Conservation (phyloP, 1,140 invertebrate species). For the Pseudomyrmex flavicornis region DNA sequence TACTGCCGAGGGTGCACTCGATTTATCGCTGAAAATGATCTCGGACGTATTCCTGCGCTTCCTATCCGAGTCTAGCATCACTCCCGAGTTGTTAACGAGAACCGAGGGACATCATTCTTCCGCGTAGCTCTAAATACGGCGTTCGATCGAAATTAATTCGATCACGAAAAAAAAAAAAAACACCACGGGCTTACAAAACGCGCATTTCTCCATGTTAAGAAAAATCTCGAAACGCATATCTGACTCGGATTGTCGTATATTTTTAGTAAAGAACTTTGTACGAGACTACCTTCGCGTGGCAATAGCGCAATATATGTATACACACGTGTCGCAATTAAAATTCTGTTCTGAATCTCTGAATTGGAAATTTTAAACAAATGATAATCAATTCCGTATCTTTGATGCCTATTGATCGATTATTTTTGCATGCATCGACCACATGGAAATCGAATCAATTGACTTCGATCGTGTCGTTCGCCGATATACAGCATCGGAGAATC, state of each 20-base stretch:
- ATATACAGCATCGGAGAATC: not conserved
- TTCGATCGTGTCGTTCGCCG: not conserved
- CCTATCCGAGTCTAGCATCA: constrained; percentile 55
- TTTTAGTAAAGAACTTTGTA: not conserved
- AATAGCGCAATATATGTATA: not conserved
- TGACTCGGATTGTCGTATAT: not conserved
- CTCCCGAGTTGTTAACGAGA: constrained; percentile 54
- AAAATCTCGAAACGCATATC: not conserved
- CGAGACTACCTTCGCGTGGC: not conserved
- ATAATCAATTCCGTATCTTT: not conserved
- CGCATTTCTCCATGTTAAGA: not conserved
- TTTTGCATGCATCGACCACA: not conserved
- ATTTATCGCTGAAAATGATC: constrained; percentile 67
- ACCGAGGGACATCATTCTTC: constrained; percentile 61
- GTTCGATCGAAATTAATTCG: constrained; percentile 60
- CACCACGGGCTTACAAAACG: not conserved
- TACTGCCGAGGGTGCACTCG: constrained; percentile 58
- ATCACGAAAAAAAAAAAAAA: not conserved
- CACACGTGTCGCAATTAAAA: not conserved
- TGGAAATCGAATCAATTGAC: constrained; percentile 38
- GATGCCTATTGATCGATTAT: not conserved
- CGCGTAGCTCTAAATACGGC: constrained; percentile 18
- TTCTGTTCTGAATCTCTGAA: constrained; percentile 4
- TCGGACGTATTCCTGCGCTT: constrained; percentile 54
- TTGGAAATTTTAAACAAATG: not conserved